Evolutionary conservation across 2,113 vertebrate species (phyloP), one percentile per base, ranked within the genome.

Genomic region (Cephalopholis sonnerati): DNA sequence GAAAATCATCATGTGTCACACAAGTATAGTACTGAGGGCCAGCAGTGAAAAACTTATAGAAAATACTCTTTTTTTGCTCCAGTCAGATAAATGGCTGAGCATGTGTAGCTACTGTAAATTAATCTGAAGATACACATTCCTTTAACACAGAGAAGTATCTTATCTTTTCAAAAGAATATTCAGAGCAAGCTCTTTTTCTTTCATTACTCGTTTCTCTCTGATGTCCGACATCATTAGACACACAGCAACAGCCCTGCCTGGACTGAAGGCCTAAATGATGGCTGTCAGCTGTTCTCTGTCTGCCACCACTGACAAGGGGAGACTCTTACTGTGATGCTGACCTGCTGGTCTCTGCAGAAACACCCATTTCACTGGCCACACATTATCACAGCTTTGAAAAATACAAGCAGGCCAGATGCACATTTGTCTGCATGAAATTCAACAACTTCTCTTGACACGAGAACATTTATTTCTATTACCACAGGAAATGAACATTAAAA

Each of bases 281-380:
- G 58, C 48, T 74, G 69, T 89, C 91, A 90, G 89, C 88, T 91
- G 90, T 17, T 75, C 58, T 63, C 51, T 83, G 80, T 88, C 88
- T 29, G 71, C 82, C 82, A 65, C 24, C 76, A 64, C 82, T 86
- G 87, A 91, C 87, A 87, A 81, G 66, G 54, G 70, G 73, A 85
- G 81, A 74, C 63, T n/a, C 86, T 89, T 84, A 88, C n/a, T 81
- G 75, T 85, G 82, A 91, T 24, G 72, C 76, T 79, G 83, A 89
- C 83, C 89, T 84, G 91, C 86, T 90, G 89, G 10, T 85, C 62
- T 59, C 59, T 11, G 12, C 57, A 76, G 36, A 79, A 69, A 86
- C 77, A 76, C 24, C 24, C 76, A 39, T 76, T 84, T 74, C 59
- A 27, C 39, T 50, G 59, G 50, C 70, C 65, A n/a, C 59, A 61